A percentile compares a stretch with the other conserved stretches of the same genome.
Evolutionary conservation across 2,888 invertebrate genomes (phyloP).

Genomic region (Torymus auratus): DNA sequence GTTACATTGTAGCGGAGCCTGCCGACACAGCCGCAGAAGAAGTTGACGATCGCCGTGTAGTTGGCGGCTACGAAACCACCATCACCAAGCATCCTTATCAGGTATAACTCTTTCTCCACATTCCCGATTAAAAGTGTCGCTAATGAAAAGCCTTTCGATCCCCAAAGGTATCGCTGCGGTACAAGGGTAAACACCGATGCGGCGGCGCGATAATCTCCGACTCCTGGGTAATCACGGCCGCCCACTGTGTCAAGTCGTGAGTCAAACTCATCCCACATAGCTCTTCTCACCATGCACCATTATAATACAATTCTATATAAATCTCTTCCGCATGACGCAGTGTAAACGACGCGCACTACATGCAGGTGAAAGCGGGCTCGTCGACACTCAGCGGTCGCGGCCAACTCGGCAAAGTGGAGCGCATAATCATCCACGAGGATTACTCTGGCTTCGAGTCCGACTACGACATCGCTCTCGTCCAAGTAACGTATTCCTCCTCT

Average conservation of each 20-base stretch:
- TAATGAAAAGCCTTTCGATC: not conserved
- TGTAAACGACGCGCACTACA: not conserved
- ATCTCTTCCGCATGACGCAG: no score
- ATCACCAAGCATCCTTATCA: slow-evolving; percentile 73
- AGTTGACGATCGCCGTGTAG: slow-evolving; percentile 66
- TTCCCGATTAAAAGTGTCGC: no score
- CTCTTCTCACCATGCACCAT: no score
- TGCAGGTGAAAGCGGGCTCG: slow-evolving; percentile 60
- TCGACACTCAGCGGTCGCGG: slow-evolving; percentile 58
- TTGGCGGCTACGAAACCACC: slow-evolving; percentile 71
- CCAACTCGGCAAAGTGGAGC: slow-evolving; percentile 44
- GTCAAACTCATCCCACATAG: not conserved
- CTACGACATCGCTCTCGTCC: slow-evolving; percentile 67
- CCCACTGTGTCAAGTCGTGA: slow-evolving; percentile 68
- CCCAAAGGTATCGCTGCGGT: slow-evolving; percentile 68
- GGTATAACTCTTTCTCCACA: slow-evolving; percentile 56
- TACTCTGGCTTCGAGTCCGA: slow-evolving; percentile 66
- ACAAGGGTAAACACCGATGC: slow-evolving; percentile 66
- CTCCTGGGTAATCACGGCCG: slow-evolving; percentile 71
- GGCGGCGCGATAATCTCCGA: slow-evolving; percentile 71
- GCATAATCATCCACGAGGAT: slow-evolving; percentile 64
- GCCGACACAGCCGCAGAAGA: not conserved
- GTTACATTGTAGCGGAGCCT: not conserved
- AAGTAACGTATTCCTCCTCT: slow-evolving; percentile 40
- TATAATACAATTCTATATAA: no score